Conservation (phyloP, 2,797 vertebrate species). For the Petrocephalus schoutedeni region DNA sequence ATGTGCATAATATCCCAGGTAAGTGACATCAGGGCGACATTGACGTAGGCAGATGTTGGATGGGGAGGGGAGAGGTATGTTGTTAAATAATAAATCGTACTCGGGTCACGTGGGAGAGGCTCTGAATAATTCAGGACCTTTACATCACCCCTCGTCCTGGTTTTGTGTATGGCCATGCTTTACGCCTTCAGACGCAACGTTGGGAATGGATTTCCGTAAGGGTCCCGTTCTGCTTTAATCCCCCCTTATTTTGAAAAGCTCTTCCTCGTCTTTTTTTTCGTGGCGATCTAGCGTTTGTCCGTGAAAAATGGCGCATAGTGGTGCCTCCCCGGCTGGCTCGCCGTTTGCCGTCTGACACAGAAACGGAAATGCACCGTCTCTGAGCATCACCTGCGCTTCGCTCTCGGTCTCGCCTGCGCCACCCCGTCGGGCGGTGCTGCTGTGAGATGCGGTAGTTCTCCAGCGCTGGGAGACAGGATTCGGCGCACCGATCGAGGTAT, state of each 20-base stretch:
- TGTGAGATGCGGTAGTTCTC: constrained; percentile 33
- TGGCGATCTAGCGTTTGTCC: not conserved
- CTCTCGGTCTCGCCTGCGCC: constrained; percentile 28
- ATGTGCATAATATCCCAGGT: not conserved
- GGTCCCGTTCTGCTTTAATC: constrained; percentile 8
- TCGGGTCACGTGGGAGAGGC: constrained; percentile 23
- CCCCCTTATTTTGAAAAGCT: constrained; percentile 1
- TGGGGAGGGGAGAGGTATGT: not conserved
- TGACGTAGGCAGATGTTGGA: constrained; percentile 32
- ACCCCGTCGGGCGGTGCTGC: constrained; percentile 22
- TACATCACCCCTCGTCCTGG: constrained; percentile 18
- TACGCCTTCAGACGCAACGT: constrained; percentile 24
- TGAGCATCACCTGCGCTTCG: constrained; percentile 27
- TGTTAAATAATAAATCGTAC: constrained; percentile 26
- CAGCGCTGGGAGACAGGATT: constrained; percentile 32
- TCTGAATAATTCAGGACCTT: constrained; percentile 25
- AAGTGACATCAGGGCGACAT: constrained; percentile 33
- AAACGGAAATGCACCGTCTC: constrained; percentile 33
- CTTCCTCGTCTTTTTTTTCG: not conserved
- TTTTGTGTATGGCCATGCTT: not conserved
- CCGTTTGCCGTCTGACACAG: constrained; percentile 22
- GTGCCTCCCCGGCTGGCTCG: not conserved
- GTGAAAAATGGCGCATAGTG: constrained; percentile 24
- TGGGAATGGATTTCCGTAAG: constrained; percentile 28
- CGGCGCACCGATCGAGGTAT: constrained; percentile 34